Base-by-base conservation (phyloP, 2,888 invertebrate species). In the Cryptocephalus primarius region DNA sequence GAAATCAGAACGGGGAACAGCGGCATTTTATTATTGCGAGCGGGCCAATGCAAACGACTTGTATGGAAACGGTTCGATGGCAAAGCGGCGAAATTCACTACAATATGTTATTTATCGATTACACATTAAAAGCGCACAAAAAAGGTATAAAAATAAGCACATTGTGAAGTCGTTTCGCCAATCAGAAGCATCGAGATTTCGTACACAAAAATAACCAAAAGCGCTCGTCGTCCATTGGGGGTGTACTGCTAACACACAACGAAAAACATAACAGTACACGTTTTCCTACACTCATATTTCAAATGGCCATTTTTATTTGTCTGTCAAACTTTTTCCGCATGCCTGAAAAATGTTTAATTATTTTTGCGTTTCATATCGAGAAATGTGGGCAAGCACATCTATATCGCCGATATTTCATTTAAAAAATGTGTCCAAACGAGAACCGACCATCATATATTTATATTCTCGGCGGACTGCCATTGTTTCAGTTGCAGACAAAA, bases 331-430 rank as follows among this genome's bases (percentile, higher is more conserved):
- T 69, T 69, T 68, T 69, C 69, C 69, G 69, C 69, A 67, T 69
- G 68, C 68, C 69, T 70, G 70, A 71, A 70, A 71, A 71, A 71
- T 71, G 70, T 71, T 70, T 70, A 70, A 71, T 70, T 70, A 71
- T 70, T 70, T 70, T 70, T 69, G 67, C 69, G 69, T 70, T 70
- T 65, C 69, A 66, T 69, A 70, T 70, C 69, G 69, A 68, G 68
- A 64, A 67, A 64, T 62, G 67, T 63, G 62, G 64, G 62, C 62
- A 59, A 59, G 64, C 66, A 62, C 68, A 66, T 67, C 67, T 67
- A 68, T 68, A 69, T 66, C 67, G 62, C 61, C 69, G 68, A 70
- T 70, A 70, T 70, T 70, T 69, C 69, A 70, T 70, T 70, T 64
- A 66, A 69, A 68, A 69, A 67, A 66, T 67, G 66, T 67, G 67